phyloP scores from a whole-genome alignment of 2,113 vertebrate genomes.

The Leucosticte australis region DNA sequence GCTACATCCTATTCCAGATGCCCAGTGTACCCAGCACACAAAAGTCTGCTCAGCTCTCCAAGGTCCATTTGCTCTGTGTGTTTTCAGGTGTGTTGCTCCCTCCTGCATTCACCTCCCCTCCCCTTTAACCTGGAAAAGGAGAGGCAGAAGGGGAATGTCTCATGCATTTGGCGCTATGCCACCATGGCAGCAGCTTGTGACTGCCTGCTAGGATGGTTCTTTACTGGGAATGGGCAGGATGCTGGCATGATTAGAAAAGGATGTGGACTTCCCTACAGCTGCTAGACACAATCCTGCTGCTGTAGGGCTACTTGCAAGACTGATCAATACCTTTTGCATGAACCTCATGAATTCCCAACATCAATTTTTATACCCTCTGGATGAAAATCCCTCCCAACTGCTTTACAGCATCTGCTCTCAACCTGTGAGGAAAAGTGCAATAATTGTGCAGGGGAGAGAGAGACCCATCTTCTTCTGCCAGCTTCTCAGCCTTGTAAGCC shows the following conservation, averaged over 20 bases:
- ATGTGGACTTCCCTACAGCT: neutral
- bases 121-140: neutral
- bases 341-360: neutral
- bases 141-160: neutral
- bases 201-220: neutral
- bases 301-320: neutral
- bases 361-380: neutral
- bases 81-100: neutral
- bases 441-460: neutral
- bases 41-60: neutral
- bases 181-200: neutral
- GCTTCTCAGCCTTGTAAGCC: neutral
- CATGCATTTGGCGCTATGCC: neutral
- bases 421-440: neutral
- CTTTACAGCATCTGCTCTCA: neutral
- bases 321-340: neutral
- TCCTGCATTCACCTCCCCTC: neutral
- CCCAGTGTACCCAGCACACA: accelerated
- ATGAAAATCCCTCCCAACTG: neutral
- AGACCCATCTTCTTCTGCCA: neutral
- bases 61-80: neutral
- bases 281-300: neutral
- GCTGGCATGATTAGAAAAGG: neutral
- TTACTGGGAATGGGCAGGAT: neutral
- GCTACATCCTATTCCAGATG: neutral